Percentiles rank a stretch among this genome's conserved stretches.
phyloP scores from a whole-genome alignment of 1,140 invertebrate genomes.

The Drosophila kanapiae region DNA sequence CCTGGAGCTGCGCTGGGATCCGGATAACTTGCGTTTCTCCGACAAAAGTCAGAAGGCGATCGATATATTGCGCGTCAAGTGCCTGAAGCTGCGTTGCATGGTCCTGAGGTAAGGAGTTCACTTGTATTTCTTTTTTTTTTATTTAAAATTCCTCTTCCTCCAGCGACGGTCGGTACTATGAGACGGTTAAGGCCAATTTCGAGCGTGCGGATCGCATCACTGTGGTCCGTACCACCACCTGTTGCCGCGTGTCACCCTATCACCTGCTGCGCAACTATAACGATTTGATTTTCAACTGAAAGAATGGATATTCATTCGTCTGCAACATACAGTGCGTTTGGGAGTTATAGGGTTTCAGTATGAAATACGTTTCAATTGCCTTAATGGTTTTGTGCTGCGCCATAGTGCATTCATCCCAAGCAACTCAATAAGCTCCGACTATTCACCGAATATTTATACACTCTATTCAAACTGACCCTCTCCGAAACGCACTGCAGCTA shows the following conservation, averaged over 20 bases:
- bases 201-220: conserved; percentile 98
- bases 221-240: conserved; percentile 97
- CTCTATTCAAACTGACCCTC: too few relatives aligned
- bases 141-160: background rate
- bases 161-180: conserved; percentile 99
- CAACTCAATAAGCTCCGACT: background rate
- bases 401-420: background rate
- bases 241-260: conserved; percentile 95
- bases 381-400: background rate
- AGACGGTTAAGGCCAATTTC: conserved; percentile 99
- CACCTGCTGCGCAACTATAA: conserved; percentile 96
- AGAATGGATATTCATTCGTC: background rate
- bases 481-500: conserved; percentile 13
- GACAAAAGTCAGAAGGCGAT: conserved; percentile 99
- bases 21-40: conserved; percentile 98
- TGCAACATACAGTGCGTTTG: background rate
- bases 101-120: conserved; percentile 90
- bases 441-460: background rate
- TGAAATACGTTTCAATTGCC: background rate
- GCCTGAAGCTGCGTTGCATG: conserved; percentile 93
- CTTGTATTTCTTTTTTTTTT: background rate
- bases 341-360: background rate
- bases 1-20: conserved; percentile 98
- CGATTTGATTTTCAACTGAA: conserved; percentile 96
- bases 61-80: conserved; percentile 95